Conservation (phyloP, 2,797 vertebrate species). For the Rhincodon typus region DNA sequence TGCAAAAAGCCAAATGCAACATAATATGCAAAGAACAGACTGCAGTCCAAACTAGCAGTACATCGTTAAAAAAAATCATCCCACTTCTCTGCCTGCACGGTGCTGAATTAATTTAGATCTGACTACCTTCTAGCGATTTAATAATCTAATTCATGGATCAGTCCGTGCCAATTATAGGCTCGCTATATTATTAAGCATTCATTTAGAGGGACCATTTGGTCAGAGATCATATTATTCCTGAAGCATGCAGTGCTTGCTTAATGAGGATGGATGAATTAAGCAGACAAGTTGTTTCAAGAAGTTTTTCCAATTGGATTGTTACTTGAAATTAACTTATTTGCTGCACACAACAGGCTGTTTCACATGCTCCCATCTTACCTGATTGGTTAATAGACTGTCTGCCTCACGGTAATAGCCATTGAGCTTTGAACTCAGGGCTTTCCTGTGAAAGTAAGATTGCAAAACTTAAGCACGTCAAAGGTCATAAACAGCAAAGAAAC, state of each 20-base stretch:
- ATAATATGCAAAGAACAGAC: not conserved
- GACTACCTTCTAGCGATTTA: not conserved
- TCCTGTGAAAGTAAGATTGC: slow-evolving; percentile 1
- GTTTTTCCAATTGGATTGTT: not conserved
- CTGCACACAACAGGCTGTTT: not conserved
- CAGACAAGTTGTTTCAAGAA: not conserved
- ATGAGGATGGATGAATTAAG: not conserved
- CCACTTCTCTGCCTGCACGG: not conserved
- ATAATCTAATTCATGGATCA: not conserved
- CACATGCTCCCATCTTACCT: not conserved
- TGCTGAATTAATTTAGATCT: not conserved
- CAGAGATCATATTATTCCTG: not conserved
- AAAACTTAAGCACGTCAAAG: not conserved
- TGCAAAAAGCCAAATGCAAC: not conserved
- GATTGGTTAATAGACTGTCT: not conserved
- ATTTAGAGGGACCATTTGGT: not conserved
- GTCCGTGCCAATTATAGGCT: not conserved
- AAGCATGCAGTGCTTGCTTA: not conserved
- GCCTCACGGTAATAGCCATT: not conserved
- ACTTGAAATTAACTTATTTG: not conserved
- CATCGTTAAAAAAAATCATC: not conserved
- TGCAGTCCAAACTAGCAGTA: not conserved
- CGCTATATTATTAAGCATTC: not conserved
- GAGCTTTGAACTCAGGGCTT: slow-evolving; percentile 8
- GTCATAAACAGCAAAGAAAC: not conserved